Percentiles rank a stretch among this genome's conserved stretches.
phyloP scores from a whole-genome alignment of 2,888 invertebrate species.

The Spialia ferax region DNA sequence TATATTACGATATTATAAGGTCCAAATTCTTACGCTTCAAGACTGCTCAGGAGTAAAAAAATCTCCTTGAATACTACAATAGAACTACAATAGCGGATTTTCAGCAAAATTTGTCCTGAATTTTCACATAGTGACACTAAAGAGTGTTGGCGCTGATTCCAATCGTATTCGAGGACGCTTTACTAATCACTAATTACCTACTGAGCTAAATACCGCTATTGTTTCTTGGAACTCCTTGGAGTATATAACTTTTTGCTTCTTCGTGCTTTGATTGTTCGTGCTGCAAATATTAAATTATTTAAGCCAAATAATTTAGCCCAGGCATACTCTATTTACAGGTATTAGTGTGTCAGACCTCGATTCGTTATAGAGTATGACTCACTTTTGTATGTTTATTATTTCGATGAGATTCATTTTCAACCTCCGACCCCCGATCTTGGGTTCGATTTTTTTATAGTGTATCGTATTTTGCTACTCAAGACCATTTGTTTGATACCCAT shows the following conservation, averaged over 20 bases:
- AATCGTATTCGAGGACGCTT: not conserved
- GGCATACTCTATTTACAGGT: too few species aligned
- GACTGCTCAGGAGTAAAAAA: too few species aligned
- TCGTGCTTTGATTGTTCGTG: conserved; percentile 9
- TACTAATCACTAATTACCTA: conserved; percentile 6
- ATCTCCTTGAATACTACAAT: too few species aligned
- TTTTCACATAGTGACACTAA: conserved; percentile 7
- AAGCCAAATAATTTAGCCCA: too few species aligned
- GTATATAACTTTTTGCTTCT: conserved; percentile 13
- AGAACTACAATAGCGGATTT: too few species aligned
- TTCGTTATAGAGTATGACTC: not conserved
- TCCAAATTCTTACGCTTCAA: too few species aligned
- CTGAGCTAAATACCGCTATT: conserved; percentile 9
- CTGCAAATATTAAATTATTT: conserved; percentile 20
- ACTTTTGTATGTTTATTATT: conserved; percentile 21
- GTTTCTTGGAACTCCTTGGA: conserved; percentile 5
- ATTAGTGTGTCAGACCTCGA: conserved; percentile 9
- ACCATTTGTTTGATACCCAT: too few species aligned
- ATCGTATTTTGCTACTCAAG: too few species aligned
- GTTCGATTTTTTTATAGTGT: too few species aligned
- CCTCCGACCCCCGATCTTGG: not conserved
- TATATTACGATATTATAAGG: too few species aligned
- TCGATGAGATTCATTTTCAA: conserved; percentile 7
- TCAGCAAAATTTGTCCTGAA: not conserved
- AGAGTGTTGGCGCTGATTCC: conserved; percentile 2